Conservation (phyloP, 2,113 vertebrate species). For the Hylia prasina region DNA sequence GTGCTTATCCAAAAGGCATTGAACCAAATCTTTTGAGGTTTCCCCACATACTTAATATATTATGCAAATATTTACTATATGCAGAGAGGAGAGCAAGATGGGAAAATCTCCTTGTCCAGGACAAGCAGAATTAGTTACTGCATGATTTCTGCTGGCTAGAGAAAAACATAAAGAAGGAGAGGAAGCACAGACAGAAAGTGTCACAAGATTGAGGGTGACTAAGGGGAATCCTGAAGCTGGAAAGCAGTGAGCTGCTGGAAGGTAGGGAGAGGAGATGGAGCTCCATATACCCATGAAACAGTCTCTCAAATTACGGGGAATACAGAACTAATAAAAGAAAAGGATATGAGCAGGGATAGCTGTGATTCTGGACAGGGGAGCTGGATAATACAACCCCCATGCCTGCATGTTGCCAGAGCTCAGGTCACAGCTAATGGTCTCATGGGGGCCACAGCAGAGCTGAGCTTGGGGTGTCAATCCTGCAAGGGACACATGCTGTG, state of each 20-base stretch:
- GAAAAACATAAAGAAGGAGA: not conserved
- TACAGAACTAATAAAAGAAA: not conserved
- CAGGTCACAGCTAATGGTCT: not conserved
- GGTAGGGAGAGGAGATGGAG: not conserved
- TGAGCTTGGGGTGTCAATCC: too few species aligned
- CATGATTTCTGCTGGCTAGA: not conserved
- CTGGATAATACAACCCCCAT: not conserved
- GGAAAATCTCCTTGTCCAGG: not conserved
- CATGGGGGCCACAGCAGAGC: fast-evolving
- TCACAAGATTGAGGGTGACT: not conserved
- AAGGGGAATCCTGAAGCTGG: not conserved
- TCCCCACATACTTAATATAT: not conserved
- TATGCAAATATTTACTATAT: constrained; percentile 40
- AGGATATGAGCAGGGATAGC: not conserved
- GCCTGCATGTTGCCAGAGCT: not conserved
- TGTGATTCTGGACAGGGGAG: not conserved
- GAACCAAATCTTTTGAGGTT: constrained; percentile 49
- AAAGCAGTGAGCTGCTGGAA: not conserved
- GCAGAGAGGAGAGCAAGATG: not conserved
- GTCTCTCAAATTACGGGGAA: not conserved
- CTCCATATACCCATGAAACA: not conserved
- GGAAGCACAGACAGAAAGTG: not conserved
- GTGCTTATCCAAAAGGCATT: constrained; percentile 35
- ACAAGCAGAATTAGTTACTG: not conserved
- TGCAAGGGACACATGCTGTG: not conserved